Base-by-base conservation (phyloP, 2,888 invertebrate genomes). In the Mimas tiliae region DNA sequence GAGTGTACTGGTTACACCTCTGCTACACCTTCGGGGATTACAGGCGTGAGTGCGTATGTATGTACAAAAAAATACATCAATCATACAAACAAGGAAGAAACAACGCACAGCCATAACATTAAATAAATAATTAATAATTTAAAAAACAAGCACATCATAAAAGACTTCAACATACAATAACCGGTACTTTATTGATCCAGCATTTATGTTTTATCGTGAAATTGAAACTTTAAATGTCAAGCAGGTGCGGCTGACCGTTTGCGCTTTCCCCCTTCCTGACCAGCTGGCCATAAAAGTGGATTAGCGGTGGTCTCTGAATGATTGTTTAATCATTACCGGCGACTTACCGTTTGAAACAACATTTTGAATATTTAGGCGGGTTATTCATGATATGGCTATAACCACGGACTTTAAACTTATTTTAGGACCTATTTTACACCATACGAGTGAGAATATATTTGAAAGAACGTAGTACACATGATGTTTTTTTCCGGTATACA, bases 151-250 rank as follows among this genome's bases (percentile, higher is more conserved):
- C 19, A 11, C 38, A 42, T 42, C 58, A 42, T 42, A 42, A 11
- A 19, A 58, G 38, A 19, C 58, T 9, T 50, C 50, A 45, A 1
- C 11, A 14, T 14, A 53, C 34, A 58, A 58, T 21, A 58, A 58
- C 58, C 58, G 42, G 58, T 33, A 27, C 27, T 27, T 19, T 42
- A 19, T 58, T 58, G 38, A 58, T 42, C 34, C 58, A 58, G 12
- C 50, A 19, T 50, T 27, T 27, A 19, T 9, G 19, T 16, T 42
- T 58, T 58, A 58, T 58, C 58, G 42, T 19, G 19, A 58, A 58
- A 58, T 19, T 42, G 58, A 34, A 27, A 55, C 34, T 16, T 58
- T 58, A 58, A 58, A 58, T 58, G 58, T 19, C 58, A 58, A 3
- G 19, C 58, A 58, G 58, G 58, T 58, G 58, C 42, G 19, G 42